Percentiles rank a stretch among this genome's conserved stretches.
phyloP scores from a whole-genome alignment of 2,113 vertebrate genomes.

The Oostethus manadensis region DNA sequence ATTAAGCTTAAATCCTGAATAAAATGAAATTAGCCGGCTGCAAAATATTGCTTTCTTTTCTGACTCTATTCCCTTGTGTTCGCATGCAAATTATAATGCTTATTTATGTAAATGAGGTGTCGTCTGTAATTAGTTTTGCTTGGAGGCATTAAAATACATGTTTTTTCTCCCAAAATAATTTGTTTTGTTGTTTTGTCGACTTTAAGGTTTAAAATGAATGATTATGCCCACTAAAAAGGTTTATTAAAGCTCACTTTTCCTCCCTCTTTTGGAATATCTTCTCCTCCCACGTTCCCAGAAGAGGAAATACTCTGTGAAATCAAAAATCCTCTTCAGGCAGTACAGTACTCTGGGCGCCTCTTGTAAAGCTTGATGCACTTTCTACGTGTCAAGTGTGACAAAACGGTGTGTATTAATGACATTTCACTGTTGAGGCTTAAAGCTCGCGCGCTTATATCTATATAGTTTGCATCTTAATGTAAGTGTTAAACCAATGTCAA shows the following conservation, averaged over 20 bases:
- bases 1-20: constrained; percentile 81
- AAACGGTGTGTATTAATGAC: constrained; percentile 28
- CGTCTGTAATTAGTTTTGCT: constrained; percentile 84
- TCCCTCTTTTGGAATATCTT: constrained; percentile 60
- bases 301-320: constrained; percentile 64
- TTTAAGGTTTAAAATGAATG: constrained; percentile 77
- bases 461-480: constrained; percentile 15
- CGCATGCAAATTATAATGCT: constrained; percentile 82
- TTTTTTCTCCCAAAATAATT: constrained; percentile 81
- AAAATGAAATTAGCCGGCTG: constrained; percentile 83
- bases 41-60: constrained; percentile 82
- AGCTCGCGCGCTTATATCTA: constrained; percentile 26
- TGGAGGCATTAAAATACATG: constrained; percentile 83
- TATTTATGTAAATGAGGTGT: constrained; percentile 83
- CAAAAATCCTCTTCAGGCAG: constrained; percentile 64
- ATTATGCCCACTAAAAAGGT: constrained; percentile 75
- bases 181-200: constrained; percentile 79
- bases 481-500: constrained; percentile 28
- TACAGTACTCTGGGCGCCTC: constrained; percentile 44
- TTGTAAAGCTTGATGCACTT: constrained; percentile 58
- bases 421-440: constrained; percentile 29
- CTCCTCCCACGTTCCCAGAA: constrained; percentile 65
- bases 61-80: constrained; percentile 75
- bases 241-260: constrained; percentile 68
- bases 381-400: constrained; percentile 45